Conservation (phyloP, 1,140 invertebrate genomes). For the Drosophila funebris region DNA sequence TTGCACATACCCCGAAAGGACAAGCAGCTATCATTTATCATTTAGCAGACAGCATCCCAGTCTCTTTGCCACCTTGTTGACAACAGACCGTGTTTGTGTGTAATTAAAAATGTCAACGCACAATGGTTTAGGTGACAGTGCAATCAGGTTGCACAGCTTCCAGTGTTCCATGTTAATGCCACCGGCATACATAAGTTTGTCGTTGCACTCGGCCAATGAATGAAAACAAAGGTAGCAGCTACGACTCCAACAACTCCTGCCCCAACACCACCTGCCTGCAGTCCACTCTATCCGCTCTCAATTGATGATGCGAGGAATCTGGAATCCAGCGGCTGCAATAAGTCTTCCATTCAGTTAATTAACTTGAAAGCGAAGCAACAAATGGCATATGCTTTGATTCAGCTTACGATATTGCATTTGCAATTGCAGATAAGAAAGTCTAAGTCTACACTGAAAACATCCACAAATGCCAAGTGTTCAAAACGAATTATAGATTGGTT, state of each 20-base stretch:
- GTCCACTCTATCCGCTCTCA: background rate
- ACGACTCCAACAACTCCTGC: background rate
- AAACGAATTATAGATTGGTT: too few species aligned
- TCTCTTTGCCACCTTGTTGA: background rate
- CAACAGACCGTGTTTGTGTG: conserved; percentile 44
- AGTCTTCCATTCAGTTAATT: conserved; percentile 31
- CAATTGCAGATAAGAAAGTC: conserved; percentile 8
- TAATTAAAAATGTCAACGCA: conserved; percentile 80
- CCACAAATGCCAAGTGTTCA: too few species aligned
- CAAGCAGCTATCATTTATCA: conserved; percentile 68
- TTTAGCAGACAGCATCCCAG: conserved; percentile 45
- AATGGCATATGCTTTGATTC: conserved; percentile 15
- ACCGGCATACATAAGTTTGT: conserved; percentile 7
- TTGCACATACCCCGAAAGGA: conserved; percentile 7
- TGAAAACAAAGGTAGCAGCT: conserved; percentile 13
- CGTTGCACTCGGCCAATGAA: background rate
- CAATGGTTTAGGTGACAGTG: conserved; percentile 66
- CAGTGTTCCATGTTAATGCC: background rate
- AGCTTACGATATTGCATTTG: conserved; percentile 17
- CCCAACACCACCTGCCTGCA: background rate
- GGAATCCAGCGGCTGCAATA: background rate
- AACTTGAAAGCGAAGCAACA: conserved; percentile 31
- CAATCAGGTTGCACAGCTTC: conserved; percentile 58
- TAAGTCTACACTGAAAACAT: background rate
- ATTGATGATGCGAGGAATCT: conserved; percentile 24